phyloP scores from a whole-genome alignment of 2,797 vertebrate species.

The Sparus aurata region DNA sequence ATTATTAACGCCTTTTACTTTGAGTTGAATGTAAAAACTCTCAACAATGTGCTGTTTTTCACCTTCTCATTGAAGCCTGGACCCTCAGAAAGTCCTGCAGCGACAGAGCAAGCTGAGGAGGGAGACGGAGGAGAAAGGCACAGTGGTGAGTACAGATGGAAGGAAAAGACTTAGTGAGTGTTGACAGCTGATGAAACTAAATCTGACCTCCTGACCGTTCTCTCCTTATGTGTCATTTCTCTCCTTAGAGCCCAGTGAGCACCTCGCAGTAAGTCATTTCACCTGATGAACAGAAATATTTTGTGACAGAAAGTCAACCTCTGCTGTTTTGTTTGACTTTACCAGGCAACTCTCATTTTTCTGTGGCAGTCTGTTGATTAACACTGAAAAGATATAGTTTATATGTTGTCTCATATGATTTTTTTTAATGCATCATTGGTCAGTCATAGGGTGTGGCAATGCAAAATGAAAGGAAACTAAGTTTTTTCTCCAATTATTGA shows the following conservation, averaged over 20 bases:
- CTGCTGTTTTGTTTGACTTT: constrained; percentile 2
- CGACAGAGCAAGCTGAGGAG: constrained; percentile 51
- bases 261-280: constrained; percentile 72
- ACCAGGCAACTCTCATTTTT: background rate
- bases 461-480: background rate
- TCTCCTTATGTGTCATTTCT: constrained; percentile 40
- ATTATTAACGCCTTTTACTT: background rate
- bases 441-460: background rate
- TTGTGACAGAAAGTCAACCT: background rate
- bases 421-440: background rate
- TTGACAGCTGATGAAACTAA: constrained; percentile 61
- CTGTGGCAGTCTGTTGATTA: background rate
- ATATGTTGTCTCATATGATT: background rate
- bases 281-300: background rate
- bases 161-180: constrained; percentile 12
- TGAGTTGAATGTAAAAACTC: background rate
- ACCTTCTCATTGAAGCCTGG: constrained; percentile 58
- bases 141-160: constrained; percentile 57
- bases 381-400: background rate
- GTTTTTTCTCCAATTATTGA: too few species aligned
- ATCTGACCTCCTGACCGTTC: constrained; percentile 50
- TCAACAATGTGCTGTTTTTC: background rate
- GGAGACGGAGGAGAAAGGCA: constrained; percentile 38
- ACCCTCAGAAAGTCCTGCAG: constrained; percentile 67
- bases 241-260: constrained; percentile 56